phyloP scores from a whole-genome alignment of 2,888 invertebrate genomes.

The Aspidiotus destructor region DNA sequence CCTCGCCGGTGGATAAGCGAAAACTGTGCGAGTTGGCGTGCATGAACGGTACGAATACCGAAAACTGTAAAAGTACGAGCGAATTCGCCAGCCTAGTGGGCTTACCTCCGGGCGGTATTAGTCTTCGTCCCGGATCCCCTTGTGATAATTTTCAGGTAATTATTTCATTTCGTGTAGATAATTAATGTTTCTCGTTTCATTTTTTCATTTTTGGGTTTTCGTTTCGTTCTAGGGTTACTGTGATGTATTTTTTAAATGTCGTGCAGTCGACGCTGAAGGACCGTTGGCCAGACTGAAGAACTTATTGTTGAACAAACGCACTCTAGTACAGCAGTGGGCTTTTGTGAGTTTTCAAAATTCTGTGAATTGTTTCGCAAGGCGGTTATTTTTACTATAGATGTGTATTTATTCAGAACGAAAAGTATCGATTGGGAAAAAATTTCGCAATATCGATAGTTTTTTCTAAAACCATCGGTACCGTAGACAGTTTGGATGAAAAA shows the following conservation, averaged over 20 bases:
- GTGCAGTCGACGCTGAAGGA: conserved; percentile 97
- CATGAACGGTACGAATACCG: conserved; percentile 64
- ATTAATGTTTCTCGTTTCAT: background rate
- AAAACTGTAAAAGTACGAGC: conserved; percentile 74
- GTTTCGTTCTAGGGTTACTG: conserved; percentile 75
- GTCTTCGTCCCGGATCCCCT: conserved; percentile 87
- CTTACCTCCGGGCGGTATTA: conserved; percentile 69
- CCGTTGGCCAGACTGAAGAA: conserved; percentile 94
- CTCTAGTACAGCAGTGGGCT: conserved; percentile 87
- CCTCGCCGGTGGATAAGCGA: conserved; percentile 62
- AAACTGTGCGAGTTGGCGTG: conserved; percentile 96
- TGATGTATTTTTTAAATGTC: conserved; percentile 97
- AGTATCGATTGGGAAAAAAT: too few species aligned
- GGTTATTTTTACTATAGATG: background rate
- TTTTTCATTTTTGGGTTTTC: background rate
- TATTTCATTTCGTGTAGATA: background rate
- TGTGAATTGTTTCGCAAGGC: background rate
- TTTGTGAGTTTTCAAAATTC: conserved; percentile 49
- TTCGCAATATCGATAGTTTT: too few species aligned
- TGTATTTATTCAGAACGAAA: background rate
- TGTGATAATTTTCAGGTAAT: conserved; percentile 95
- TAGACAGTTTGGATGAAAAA: too few species aligned
- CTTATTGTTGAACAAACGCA: conserved; percentile 81
- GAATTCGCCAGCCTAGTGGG: conserved; percentile 68
- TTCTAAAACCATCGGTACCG: too few species aligned